Evolutionary conservation across 1,140 invertebrate genomes (phyloP).

Genomic region (Dryas iulia): DNA sequence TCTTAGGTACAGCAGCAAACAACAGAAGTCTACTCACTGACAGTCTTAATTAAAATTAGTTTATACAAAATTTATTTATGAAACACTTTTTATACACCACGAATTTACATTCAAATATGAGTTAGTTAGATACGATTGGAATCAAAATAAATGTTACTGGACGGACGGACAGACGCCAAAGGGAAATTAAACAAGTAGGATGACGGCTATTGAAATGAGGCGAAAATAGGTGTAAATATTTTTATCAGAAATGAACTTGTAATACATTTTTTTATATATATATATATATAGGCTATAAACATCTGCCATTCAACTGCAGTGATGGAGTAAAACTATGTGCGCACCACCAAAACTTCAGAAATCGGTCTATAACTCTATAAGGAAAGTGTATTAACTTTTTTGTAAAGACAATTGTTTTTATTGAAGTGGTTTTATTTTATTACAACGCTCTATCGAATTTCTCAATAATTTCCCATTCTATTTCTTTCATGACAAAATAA

Average conservation of each 20-base stretch:
- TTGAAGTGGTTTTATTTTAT: neutral
- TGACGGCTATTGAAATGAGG: neutral
- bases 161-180: conserved; percentile 71
- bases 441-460: neutral
- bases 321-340: too few relatives aligned
- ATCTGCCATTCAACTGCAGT: too few relatives aligned
- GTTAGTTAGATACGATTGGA: conserved; percentile 42
- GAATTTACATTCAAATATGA: conserved; percentile 53
- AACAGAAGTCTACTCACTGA: conserved; percentile 52
- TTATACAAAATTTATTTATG: conserved; percentile 60
- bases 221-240: neutral
- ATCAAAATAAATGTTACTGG: conserved; percentile 63
- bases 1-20: conserved; percentile 60
- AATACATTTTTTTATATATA: neutral
- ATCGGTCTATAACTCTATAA: neutral
- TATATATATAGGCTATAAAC: neutral
- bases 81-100: conserved; percentile 56
- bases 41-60: conserved; percentile 67
- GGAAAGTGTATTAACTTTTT: neutral
- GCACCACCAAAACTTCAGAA: neutral
- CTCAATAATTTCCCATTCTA: neutral
- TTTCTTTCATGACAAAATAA: neutral
- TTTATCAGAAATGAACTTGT: neutral
- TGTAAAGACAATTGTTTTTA: neutral
- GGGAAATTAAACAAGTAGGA: neutral